Evolutionary conservation across 2,113 vertebrate species (phyloP), one percentile per base, ranked within the genome.

Genomic region (Oreochromis aureus): DNA sequence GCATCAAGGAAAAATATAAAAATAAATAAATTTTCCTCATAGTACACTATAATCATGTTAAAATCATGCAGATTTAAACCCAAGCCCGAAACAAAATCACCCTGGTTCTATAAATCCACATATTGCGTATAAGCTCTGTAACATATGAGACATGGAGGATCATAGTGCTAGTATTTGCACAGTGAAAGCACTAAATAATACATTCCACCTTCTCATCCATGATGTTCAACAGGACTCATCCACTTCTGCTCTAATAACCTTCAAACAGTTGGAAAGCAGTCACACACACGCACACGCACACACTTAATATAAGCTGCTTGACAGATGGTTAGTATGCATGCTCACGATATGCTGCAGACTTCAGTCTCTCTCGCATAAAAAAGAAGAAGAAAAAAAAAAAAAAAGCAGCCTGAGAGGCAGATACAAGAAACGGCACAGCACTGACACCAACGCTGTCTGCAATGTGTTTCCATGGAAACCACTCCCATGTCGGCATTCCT

Each of bases 391-490:
- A 32, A 61, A 61, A 39, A 39, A 39, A 10, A 36, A 59, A 39
- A 5, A 32, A 19, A 59, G 51, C 87, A 87, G 91, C 54, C 88
- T 59, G 78, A 87, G 63, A 55, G 85, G 82, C 86, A 83, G 86
- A 93, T 55, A 88, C 56, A 66, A 92, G 89, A 84, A 87, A 87
- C 82, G 51, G 85, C 82, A 32, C 85, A 32, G 85, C 83, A 15
- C 80, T 5, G 81, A 91, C 84, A 84, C 63, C 1, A 86, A 69
- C 24, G 83, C 89, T 30, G 85, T 85, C 91, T 94, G 89, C 93
- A 91, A 91, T 86, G 83, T 5, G 94, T 96, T 94, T 83, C 95
- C 91, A 95, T 95, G 94, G 95, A 86, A 96, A 96, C 94, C 2
- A 61, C 81, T 91, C 89, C 90, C 87, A 83, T 83, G 91, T 81